Percentiles rank a stretch among this genome's conserved stretches.
These are phyloP conservation scores for Clarias laeviceps DNA, from an alignment of 2,797 vertebrate species.

Conservation along the genomic window DNA sequence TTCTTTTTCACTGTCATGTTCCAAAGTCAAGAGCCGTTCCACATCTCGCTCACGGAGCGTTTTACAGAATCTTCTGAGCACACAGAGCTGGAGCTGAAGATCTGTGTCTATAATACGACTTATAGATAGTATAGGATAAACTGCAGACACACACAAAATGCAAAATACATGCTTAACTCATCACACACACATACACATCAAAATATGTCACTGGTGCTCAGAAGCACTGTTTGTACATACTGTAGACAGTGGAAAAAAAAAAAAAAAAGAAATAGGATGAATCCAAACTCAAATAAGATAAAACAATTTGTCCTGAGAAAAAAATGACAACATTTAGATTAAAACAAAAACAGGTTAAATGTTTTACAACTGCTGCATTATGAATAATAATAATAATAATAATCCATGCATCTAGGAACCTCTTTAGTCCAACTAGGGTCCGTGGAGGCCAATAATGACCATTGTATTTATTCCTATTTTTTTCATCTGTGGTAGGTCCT, in stretches of 20 bases:
- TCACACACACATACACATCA: neutral
- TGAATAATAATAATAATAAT: no score
- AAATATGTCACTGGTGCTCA: neutral
- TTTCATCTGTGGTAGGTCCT: no score
- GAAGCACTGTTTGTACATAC: neutral
- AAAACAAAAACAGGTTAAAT: no score
- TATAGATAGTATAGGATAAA: neutral
- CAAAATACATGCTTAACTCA: no score
- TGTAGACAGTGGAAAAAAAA: neutral
- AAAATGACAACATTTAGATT: no score
- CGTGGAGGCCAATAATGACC: no score
- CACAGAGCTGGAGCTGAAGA: neutral
- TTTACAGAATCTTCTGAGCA: conserved; percentile 7
- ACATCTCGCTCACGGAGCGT: neutral
- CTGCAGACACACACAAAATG: neutral
- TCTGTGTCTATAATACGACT: neutral
- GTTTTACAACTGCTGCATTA: no score
- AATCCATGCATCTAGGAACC: no score
- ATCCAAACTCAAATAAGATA: neutral
- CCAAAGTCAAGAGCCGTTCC: conserved; percentile 26
- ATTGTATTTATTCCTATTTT: no score
- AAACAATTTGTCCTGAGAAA: neutral
- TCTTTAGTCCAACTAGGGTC: no score
- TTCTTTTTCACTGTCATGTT: conserved; percentile 45
- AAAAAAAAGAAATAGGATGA: neutral